These are phyloP conservation scores for Brachionus manjavacas DNA, from an alignment of 1,140 invertebrate species.

Conservation along the genomic window DNA sequence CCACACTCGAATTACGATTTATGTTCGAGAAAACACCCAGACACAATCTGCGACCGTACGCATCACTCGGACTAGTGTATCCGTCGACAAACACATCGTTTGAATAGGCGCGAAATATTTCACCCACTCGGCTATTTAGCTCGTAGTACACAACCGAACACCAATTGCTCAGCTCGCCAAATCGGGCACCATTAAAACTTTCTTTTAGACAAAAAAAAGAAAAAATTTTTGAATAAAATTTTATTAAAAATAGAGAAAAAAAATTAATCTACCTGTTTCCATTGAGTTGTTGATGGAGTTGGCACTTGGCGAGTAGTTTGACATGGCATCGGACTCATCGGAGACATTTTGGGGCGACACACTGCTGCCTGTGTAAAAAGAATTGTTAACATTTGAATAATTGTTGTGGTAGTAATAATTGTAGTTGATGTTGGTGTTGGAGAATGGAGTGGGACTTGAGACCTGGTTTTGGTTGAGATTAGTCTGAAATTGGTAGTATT, in stretches of 20 bases:
- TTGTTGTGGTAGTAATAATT: conserved; percentile 16
- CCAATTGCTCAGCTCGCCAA: conserved; percentile 63
- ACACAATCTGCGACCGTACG: conserved; percentile 85
- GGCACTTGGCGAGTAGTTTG: background rate
- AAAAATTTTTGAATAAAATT: too few species aligned
- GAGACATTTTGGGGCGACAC: background rate
- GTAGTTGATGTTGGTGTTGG: conserved; percentile 2
- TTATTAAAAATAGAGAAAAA: background rate
- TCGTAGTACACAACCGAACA: conserved; percentile 98
- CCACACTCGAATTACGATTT: conserved; percentile 84
- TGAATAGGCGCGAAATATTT: conserved; percentile 37
- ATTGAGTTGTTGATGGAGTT: background rate
- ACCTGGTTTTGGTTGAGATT: background rate
- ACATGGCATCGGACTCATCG: background rate
- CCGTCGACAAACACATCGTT: conserved; percentile 23
- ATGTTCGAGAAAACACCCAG: conserved; percentile 91
- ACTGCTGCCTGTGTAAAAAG: background rate
- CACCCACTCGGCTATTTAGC: conserved; percentile 76
- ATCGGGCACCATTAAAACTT: background rate
- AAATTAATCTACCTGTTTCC: conserved; percentile 13
- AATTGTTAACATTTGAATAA: conserved; percentile 7
- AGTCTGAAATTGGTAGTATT: conserved; percentile 1
- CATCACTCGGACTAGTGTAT: conserved; percentile 67
- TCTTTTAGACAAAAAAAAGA: background rate
- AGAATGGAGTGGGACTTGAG: background rate